A percentile compares a stretch with the other conserved stretches of the same genome.
These are phyloP conservation scores for Puma concolor DNA, from an alignment of 2,113 vertebrate genomes.

Conservation along the genomic window DNA sequence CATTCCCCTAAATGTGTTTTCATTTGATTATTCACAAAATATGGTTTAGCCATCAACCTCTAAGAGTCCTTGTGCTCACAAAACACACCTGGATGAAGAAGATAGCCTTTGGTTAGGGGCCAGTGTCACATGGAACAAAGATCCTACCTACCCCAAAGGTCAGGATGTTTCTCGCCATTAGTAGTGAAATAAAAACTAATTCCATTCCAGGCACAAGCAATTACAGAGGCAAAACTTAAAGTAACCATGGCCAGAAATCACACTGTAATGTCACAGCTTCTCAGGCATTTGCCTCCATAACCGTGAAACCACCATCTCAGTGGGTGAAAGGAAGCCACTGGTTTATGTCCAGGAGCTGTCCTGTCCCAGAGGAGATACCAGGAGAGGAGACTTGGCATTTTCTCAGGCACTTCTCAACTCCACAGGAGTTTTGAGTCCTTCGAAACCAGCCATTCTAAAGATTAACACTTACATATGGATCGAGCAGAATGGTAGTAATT, in stretches of 20 bases:
- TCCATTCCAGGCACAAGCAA: not conserved
- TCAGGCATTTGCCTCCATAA: not conserved
- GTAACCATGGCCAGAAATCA: conserved; percentile 20
- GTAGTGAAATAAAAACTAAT: not conserved
- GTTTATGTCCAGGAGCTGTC: not conserved
- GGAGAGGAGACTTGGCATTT: not conserved
- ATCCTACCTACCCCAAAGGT: not conserved
- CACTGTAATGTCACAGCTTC: not conserved
- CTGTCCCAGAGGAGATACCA: not conserved
- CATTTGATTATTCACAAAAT: conserved; percentile 4
- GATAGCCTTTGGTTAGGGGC: not conserved
- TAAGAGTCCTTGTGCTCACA: not conserved
- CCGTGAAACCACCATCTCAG: fast-evolving
- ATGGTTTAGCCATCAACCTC: not conserved
- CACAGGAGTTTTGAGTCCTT: not conserved
- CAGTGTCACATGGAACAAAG: not conserved
- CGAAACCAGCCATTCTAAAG: not conserved
- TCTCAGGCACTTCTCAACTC: not conserved
- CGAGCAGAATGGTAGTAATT: not conserved
- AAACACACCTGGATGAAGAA: not conserved
- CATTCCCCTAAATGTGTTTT: not conserved
- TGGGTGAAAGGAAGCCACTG: not conserved
- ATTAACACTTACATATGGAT: not conserved
- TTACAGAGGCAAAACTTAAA: not conserved
- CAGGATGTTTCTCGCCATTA: not conserved